Conservation (phyloP, 2,888 invertebrate species). For the Acronicta psi region DNA sequence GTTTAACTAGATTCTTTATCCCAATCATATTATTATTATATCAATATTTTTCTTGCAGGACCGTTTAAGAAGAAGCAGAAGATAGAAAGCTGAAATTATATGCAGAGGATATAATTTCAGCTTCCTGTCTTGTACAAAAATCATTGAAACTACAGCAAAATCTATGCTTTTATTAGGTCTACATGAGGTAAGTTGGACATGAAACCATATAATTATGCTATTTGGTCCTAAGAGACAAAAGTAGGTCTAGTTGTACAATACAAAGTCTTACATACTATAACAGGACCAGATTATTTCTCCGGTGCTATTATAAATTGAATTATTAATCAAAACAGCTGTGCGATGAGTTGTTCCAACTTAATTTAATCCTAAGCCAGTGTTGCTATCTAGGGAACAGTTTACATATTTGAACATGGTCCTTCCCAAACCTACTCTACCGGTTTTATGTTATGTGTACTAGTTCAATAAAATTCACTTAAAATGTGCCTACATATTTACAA, state of each 20-base stretch:
- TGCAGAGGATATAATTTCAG: too few species aligned
- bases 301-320: slow-evolving; percentile 52
- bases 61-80: too few species aligned
- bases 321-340: slow-evolving; percentile 57
- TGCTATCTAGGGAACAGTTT: slow-evolving; percentile 42
- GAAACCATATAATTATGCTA: too few species aligned
- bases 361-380: slow-evolving; percentile 53
- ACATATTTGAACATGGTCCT: slow-evolving; percentile 37
- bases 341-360: slow-evolving; percentile 53
- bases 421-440: slow-evolving; percentile 7
- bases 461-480: slow-evolving; percentile 19
- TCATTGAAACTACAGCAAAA: too few species aligned
- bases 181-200: too few species aligned
- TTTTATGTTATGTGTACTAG: slow-evolving; percentile 16
- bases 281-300: slow-evolving; percentile 26
- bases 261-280: slow-evolving; percentile 2
- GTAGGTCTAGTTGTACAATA: slow-evolving; percentile 3
- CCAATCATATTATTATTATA: too few species aligned
- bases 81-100: too few species aligned
- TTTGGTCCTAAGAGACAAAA: not conserved
- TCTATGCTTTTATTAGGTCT: too few species aligned
- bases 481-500: not conserved
- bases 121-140: too few species aligned
- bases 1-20: too few species aligned
- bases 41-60: too few species aligned